Base-by-base conservation (phyloP, 2,888 invertebrate genomes). In the Agriotes lineatus region DNA sequence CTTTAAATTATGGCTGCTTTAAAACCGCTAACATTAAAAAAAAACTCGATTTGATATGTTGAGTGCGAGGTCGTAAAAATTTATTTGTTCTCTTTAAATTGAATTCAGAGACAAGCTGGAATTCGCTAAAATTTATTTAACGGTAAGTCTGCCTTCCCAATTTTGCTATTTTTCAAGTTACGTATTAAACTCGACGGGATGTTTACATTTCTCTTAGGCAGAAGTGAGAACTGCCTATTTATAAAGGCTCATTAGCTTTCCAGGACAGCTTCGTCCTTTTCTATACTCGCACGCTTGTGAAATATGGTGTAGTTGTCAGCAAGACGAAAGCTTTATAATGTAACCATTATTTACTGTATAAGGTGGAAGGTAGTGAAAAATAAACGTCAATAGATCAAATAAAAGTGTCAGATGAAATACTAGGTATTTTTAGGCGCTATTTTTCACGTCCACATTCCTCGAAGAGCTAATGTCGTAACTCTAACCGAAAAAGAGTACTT, bases 241-340 rank as follows among this genome's bases (percentile, higher is more conserved):
- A 52, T 52, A 52, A 16, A 33, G 35, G 22, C 22, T 56, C 56
- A 39, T 56, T 56, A 56, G n/a, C 37, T 37, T 62, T 42, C 42
- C 39, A 25, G 25, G 39, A 62, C 37, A 39, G 54, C 54, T 52
- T 39, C 7, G 22, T 61, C 52, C 30, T 62, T 52, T 62, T 52
- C 48, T 42, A 42, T 22, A 54, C 37, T 19, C 19, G 42, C 20
- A 33, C 39, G n/a, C 30, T 10, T 18, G 25, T 62, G 50, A 62
- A 62, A 62, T 62, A 62, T 62, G 62, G 62, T 39, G 52, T 18
- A 54, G 54, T 62, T 52, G 62, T 62, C 62, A 62, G 25, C 33
- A 54, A 62, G 54, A 62, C 62, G 54, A 62, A 62, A 62, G 62
- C 62, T 62, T 62, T 62, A 62, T 54, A 62, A 62, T 62, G 62